phyloP scores from a whole-genome alignment of 2,888 invertebrate species.

The Syritta pipiens region DNA sequence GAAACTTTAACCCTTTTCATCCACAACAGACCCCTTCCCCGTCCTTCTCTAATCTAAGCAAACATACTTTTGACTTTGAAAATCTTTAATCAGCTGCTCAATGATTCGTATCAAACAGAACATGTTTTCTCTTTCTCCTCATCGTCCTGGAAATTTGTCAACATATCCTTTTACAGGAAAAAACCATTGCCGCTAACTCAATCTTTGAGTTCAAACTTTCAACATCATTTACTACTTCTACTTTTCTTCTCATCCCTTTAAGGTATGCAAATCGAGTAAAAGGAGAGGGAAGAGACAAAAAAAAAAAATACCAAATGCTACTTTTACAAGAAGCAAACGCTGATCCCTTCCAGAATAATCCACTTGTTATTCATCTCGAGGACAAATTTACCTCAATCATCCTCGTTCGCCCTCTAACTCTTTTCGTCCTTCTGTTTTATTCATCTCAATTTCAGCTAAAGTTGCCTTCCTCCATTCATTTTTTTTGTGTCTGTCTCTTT shows the following conservation, averaged over 20 bases:
- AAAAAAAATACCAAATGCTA: background rate
- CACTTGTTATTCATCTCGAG: slow-evolving; percentile 63
- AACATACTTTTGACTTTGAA: too few relatives aligned
- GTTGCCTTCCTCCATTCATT: slow-evolving; percentile 31
- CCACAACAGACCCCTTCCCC: too few relatives aligned
- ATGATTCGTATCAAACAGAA: too few relatives aligned
- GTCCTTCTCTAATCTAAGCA: too few relatives aligned
- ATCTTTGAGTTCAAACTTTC: slow-evolving; percentile 15
- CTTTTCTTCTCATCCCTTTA: background rate
- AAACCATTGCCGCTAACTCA: slow-evolving; percentile 1
- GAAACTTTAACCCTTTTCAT: too few relatives aligned
- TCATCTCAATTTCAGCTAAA: slow-evolving; percentile 49
- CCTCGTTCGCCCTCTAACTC: background rate
- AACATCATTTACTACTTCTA: slow-evolving; percentile 10
- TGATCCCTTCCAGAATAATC: slow-evolving; percentile 43
- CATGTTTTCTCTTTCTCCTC: too few relatives aligned
- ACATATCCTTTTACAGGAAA: background rate
- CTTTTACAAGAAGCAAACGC: slow-evolving; percentile 9
- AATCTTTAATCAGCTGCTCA: too few relatives aligned
- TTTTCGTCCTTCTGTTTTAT: slow-evolving; percentile 42
- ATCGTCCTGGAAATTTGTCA: slow-evolving; percentile 23
- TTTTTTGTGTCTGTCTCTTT: slow-evolving; percentile 26
- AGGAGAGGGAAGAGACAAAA: background rate
- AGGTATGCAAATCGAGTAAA: background rate
- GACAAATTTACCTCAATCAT: slow-evolving; percentile 65